These are phyloP conservation scores for Sphecodes monilicornis DNA, from an alignment of 2,888 invertebrate species.

Conservation along the genomic window DNA sequence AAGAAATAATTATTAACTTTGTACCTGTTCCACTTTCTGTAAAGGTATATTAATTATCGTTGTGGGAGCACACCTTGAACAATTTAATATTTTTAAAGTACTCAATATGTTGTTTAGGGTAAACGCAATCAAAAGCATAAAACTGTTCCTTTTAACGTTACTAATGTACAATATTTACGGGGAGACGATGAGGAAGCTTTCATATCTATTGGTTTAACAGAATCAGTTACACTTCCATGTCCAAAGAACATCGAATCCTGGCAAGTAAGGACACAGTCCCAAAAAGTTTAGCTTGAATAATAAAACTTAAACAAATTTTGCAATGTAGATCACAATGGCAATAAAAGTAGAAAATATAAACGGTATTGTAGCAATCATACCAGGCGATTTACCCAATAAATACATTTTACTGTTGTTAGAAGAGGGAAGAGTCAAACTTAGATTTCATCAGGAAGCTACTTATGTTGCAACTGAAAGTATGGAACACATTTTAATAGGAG, in stretches of 20 bases:
- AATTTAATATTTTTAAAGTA: slow-evolving; percentile 6
- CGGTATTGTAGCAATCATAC: slow-evolving; percentile 84
- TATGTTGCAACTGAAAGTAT: slow-evolving; percentile 83
- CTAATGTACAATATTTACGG: slow-evolving; percentile 84
- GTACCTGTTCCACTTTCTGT: slow-evolving; percentile 82
- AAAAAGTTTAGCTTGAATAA: neutral
- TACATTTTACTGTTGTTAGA: slow-evolving; percentile 84
- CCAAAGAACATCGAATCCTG: slow-evolving; percentile 83
- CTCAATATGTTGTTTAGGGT: slow-evolving; percentile 23
- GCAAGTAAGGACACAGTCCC: slow-evolving; percentile 68
- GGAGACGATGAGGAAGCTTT: slow-evolving; percentile 84
- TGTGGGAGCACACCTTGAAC: neutral
- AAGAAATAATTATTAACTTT: slow-evolving; percentile 85
- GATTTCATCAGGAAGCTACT: slow-evolving; percentile 78
- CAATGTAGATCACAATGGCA: slow-evolving; percentile 80
- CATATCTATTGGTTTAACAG: slow-evolving; percentile 80
- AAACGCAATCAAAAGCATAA: slow-evolving; percentile 34
- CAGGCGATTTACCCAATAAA: slow-evolving; percentile 75
- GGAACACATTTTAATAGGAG: slow-evolving; percentile 81
- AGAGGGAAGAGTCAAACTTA: slow-evolving; percentile 84
- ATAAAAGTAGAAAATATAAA: slow-evolving; percentile 83
- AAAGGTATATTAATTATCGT: slow-evolving; percentile 25
- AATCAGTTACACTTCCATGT: slow-evolving; percentile 84
- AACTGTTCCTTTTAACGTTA: slow-evolving; percentile 79
- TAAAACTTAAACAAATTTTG: neutral